Percentiles rank a stretch among this genome's conserved stretches.
phyloP scores from a whole-genome alignment of 2,113 vertebrate genomes.

The Anolis sagrei region DNA sequence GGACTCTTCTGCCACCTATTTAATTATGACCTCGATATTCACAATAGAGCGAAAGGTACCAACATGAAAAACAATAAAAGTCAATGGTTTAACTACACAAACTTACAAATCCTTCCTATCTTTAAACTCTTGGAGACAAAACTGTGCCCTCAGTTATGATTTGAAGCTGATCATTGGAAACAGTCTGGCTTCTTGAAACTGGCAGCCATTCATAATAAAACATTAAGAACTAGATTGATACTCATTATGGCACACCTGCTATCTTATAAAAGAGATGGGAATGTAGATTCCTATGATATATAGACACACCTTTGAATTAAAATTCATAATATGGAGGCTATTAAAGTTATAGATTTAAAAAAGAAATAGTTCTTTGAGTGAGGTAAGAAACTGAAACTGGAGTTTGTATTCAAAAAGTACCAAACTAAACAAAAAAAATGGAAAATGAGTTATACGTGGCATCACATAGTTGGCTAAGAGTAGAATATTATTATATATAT shows the following conservation, averaged over 20 bases:
- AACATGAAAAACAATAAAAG: no score
- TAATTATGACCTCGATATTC: no score
- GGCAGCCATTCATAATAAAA: background rate
- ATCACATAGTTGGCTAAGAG: no score
- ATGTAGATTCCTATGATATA: background rate
- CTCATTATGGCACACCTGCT: background rate
- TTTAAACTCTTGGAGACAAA: background rate
- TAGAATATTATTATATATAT: no score
- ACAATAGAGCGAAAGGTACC: no score
- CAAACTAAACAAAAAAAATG: background rate
- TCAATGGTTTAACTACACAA: background rate
- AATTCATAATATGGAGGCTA: background rate
- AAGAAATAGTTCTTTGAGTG: background rate
- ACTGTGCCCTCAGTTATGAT: background rate
- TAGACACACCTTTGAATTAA: background rate
- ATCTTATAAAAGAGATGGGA: background rate
- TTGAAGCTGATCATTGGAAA: background rate
- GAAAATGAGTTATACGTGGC: background rate
- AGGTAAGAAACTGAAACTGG: no score
- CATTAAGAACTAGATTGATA: no score
- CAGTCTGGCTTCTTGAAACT: background rate
- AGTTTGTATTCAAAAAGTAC: no score
- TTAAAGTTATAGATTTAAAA: no score
- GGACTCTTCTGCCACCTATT: no score
- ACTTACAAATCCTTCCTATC: background rate